phyloP scores from a whole-genome alignment of 2,888 invertebrate species.

The Amblyteles armatorius region DNA sequence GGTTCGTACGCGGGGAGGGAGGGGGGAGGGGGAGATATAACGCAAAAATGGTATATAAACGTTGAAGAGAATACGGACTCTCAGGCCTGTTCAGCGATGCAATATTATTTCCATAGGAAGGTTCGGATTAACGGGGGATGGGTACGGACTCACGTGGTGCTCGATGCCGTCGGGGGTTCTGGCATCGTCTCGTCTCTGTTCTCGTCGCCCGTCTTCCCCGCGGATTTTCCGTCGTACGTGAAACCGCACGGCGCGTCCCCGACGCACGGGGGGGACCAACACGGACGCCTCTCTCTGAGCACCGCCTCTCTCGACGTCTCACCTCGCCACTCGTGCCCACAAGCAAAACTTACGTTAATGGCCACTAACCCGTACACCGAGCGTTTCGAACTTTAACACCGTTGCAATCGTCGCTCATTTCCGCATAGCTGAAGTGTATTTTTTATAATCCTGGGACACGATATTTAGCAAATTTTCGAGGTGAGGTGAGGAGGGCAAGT shows the following conservation, averaged over 20 bases:
- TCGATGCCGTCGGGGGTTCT: constrained; percentile 79
- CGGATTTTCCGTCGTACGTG: constrained; percentile 69
- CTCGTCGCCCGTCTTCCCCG: constrained; percentile 69
- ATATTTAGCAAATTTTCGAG: constrained; percentile 12
- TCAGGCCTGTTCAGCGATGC: not conserved
- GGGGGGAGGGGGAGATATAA: constrained; percentile 18
- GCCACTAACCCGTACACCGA: constrained; percentile 74
- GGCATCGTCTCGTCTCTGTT: constrained; percentile 75
- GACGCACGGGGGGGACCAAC: constrained; percentile 74
- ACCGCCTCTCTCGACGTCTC: constrained; percentile 79
- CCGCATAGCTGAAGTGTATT: not conserved
- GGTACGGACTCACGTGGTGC: constrained; percentile 81
- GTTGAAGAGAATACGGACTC: not conserved
- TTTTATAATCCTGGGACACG: not conserved
- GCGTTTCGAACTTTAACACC: constrained; percentile 62
- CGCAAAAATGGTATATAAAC: constrained; percentile 10
- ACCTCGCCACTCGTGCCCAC: constrained; percentile 79
- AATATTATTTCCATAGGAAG: not conserved
- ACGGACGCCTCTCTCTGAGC: constrained; percentile 57
- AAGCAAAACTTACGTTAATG: constrained; percentile 77
- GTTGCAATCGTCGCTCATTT: constrained; percentile 47
- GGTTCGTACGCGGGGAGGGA: constrained; percentile 70
- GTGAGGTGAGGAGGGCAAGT: constrained; percentile 47
- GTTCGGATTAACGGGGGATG: constrained; percentile 16
- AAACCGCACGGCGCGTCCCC: constrained; percentile 74